Evolutionary conservation across 2,797 vertebrate species (phyloP).

Genomic region (Sebastes iracundus): DNA sequence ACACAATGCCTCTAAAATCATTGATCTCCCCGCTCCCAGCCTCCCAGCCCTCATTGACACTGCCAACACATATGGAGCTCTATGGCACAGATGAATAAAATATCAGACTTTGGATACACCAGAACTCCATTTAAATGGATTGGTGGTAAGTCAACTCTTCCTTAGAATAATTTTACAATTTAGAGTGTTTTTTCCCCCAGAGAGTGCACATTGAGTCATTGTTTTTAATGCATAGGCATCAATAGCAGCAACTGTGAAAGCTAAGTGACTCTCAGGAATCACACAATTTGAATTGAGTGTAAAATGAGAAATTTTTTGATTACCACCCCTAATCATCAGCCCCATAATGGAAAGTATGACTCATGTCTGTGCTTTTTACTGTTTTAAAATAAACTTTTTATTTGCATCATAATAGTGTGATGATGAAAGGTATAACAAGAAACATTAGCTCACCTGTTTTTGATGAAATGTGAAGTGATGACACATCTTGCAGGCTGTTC

Average conservation of each 20-base stretch:
- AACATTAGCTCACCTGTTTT: neutral
- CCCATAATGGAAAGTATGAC: neutral
- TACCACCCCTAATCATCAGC: neutral
- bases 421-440: neutral
- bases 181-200: neutral
- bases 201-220: neutral
- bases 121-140: neutral
- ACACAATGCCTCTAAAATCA: too few species aligned
- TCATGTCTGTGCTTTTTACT: neutral
- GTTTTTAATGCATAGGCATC: neutral
- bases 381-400: neutral
- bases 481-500: neutral
- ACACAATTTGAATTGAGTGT: neutral
- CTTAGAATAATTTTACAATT: neutral
- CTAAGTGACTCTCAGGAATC: neutral
- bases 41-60: too few species aligned
- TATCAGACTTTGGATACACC: neutral
- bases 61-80: too few species aligned
- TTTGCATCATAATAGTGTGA: neutral
- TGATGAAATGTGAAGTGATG: neutral
- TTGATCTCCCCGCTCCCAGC: too few species aligned
- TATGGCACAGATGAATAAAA: neutral
- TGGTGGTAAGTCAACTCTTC: neutral
- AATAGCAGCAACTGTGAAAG: neutral
- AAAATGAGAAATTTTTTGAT: neutral